Evolutionary conservation across 1,140 invertebrate species (phyloP).

Genomic region (Matsumurasca onukii): DNA sequence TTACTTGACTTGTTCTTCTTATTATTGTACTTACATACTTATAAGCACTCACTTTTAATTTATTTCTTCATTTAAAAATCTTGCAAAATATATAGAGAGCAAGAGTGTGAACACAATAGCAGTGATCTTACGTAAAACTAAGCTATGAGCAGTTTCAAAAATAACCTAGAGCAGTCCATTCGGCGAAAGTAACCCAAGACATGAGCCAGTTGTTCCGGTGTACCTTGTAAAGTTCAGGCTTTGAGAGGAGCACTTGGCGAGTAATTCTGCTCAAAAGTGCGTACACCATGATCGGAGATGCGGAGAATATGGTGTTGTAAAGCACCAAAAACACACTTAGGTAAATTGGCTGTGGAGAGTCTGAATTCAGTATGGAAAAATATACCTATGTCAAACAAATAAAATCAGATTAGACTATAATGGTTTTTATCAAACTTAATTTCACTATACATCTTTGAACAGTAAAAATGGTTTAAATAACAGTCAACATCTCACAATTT

Average conservation of each 20-base stretch:
- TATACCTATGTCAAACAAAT: conserved; percentile 37
- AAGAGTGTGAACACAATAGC: conserved; percentile 45
- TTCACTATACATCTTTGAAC: neutral
- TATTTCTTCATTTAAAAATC: neutral
- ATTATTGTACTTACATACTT: too few species aligned
- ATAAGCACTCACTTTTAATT: neutral
- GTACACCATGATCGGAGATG: conserved; percentile 66
- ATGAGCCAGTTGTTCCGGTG: conserved; percentile 67
- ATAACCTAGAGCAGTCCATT: conserved; percentile 62
- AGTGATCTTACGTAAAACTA: conserved; percentile 37
- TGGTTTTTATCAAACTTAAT: neutral
- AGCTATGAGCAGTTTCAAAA: conserved; percentile 47
- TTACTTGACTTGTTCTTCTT: too few species aligned
- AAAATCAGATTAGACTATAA: conserved; percentile 31
- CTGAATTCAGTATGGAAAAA: conserved; percentile 40
- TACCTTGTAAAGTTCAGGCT: conserved; percentile 67
- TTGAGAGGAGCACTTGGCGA: conserved; percentile 58
- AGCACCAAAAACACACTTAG: conserved; percentile 63
- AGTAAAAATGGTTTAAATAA: neutral
- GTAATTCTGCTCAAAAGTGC: conserved; percentile 70
- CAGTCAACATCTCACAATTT: too few species aligned
- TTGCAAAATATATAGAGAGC: conserved; percentile 40
- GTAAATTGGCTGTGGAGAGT: conserved; percentile 21
- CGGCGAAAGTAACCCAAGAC: conserved; percentile 59
- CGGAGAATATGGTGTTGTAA: conserved; percentile 74